Base-by-base conservation (phyloP, 2,113 vertebrate species). In the Dascyllus trimaculatus region DNA sequence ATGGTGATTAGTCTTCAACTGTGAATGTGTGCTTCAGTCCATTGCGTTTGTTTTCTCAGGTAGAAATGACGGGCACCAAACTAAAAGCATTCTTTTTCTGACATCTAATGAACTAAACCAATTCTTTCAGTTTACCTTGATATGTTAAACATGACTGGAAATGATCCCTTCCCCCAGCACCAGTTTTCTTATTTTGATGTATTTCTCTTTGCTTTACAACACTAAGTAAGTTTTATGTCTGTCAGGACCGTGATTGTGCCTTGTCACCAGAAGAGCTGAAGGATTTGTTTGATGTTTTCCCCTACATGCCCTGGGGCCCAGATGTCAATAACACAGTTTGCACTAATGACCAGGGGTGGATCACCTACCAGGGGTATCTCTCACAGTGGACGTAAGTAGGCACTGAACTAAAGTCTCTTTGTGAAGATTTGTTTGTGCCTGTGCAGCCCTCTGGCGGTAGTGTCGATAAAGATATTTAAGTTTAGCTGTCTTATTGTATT, bases 331-430 rank as follows among this genome's bases (percentile, higher is more conserved):
- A 96, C 88, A 99, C 98, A 1, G 96, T 99, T 59, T 97, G 95
- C 87, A 99, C 97, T 38, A 98, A 97, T 57, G 97, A 98, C 24
- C 95, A 95, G 80, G 98, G 98, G 4, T 99, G 98, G 97, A 98
- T 99, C 93, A 99, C 98, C 0, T 98, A 99, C 93, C 98, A 99
- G 77, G 98, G 98, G n/a, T 99, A 97, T 90, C 97, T 99, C 54
- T 98, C 97, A 17, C 98, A 99, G 91, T 99, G 98, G 98, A 99
- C 97, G 97, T 99, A 86, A 96, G 98, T 96, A 45, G 43, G 0
- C 21, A 18, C 61, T 62, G 2, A 61, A 17, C 21, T 49, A n/a
- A 63, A 24, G 48, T 43, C 14, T 48, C 24, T 38, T 5, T 70
- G 19, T 51, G 52, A 46, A 3, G 2, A 32, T 22, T 38, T 51